Conservation (phyloP, 2,113 vertebrate genomes). For the Butorides virescens region DNA sequence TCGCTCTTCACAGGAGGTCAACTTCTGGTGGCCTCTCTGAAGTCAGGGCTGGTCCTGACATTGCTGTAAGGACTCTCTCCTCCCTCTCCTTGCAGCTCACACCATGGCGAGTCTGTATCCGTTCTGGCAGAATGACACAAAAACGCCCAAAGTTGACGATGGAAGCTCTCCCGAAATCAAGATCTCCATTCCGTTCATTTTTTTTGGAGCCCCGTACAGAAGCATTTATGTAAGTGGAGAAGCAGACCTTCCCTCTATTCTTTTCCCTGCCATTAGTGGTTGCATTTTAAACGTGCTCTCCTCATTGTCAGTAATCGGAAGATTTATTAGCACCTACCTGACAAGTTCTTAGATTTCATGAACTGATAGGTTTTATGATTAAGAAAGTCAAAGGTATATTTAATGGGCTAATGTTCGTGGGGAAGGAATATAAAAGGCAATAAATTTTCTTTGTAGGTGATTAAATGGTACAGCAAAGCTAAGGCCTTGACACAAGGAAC, state of each 20-base stretch:
- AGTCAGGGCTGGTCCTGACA: neutral
- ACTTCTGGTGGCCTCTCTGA: neutral
- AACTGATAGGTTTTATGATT: conserved; percentile 77
- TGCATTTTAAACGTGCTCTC: conserved; percentile 31
- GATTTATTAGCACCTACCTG: conserved; percentile 64
- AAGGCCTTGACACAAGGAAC: conserved; percentile 45
- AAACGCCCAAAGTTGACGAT: conserved; percentile 96
- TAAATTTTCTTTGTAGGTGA: conserved; percentile 71
- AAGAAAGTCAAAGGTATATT: conserved; percentile 77
- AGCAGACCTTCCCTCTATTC: neutral
- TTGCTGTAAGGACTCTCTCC: neutral
- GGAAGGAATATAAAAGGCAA: conserved; percentile 66
- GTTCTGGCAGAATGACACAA: conserved; percentile 81
- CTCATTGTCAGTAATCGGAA: neutral
- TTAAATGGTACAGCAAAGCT: conserved; percentile 64
- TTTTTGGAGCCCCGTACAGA: conserved; percentile 87
- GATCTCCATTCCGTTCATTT: conserved; percentile 85
- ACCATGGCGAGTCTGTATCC: conserved; percentile 85
- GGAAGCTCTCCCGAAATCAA: conserved; percentile 92
- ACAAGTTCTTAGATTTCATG: conserved; percentile 73
- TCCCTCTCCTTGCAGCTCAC: conserved; percentile 72
- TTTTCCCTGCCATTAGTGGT: conserved; percentile 20
- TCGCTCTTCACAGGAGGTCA: neutral
- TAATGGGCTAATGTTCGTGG: conserved; percentile 73
- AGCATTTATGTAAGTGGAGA: conserved; percentile 88